Evolutionary conservation across 2,888 invertebrate species (phyloP).

Genomic region (Metallyticus violacea): DNA sequence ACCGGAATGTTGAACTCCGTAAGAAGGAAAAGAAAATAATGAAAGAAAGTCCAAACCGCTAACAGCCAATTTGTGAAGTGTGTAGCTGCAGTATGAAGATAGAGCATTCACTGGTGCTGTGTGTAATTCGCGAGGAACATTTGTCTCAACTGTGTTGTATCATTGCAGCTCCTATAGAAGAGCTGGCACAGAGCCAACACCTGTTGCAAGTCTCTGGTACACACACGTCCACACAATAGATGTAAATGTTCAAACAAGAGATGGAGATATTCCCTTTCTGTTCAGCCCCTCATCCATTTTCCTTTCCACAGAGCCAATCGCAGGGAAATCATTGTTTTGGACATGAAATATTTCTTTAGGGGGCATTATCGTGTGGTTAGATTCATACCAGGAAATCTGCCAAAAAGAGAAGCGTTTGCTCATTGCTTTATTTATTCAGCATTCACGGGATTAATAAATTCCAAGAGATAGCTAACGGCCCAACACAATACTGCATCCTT

Average conservation of each 20-base stretch:
- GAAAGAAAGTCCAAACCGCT: background rate
- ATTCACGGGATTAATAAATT: too few species aligned
- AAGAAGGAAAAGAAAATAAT: background rate
- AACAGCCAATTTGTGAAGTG: background rate
- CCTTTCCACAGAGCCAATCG: background rate
- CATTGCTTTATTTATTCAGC: too few species aligned
- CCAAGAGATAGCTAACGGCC: too few species aligned
- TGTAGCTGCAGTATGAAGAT: background rate
- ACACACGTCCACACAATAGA: background rate
- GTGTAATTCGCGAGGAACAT: background rate
- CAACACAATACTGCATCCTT: too few species aligned
- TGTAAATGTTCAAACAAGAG: background rate
- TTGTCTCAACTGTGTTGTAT: background rate
- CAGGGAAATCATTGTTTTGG: too few species aligned
- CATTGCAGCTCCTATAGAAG: background rate
- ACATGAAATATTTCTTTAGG: background rate
- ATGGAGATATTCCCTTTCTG: background rate
- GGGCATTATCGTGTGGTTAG: background rate
- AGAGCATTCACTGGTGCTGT: background rate
- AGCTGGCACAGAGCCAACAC: background rate
- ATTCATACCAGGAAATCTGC: too few species aligned
- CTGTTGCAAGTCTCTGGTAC: background rate
- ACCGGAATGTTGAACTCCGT: too few species aligned
- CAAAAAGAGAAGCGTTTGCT: too few species aligned
- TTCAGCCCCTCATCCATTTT: too few species aligned